These are phyloP conservation scores for Falco peregrinus DNA, from an alignment of 2,797 vertebrate genomes.

Conservation along the genomic window DNA sequence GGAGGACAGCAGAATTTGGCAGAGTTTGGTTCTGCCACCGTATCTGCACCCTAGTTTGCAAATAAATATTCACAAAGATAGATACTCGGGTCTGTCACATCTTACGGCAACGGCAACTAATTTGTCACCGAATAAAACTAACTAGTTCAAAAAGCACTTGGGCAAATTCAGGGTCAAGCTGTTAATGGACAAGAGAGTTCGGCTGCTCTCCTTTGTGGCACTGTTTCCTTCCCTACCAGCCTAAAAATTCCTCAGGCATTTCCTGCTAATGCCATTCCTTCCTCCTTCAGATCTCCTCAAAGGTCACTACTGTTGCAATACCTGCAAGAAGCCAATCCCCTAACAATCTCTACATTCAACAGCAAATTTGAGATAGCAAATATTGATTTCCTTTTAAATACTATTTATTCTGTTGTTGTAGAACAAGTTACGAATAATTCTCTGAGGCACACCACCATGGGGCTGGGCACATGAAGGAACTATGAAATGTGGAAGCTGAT, in stretches of 20 bases:
- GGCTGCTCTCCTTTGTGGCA: background rate
- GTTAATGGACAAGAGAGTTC: background rate
- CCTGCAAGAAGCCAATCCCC: background rate
- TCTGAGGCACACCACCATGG: background rate
- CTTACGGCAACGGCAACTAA: background rate
- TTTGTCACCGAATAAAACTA: background rate
- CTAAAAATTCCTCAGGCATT: background rate
- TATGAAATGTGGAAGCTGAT: background rate
- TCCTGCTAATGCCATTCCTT: background rate
- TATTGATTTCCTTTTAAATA: slow-evolving; percentile 49
- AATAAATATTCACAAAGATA: background rate
- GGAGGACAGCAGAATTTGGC: background rate
- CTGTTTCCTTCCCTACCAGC: background rate
- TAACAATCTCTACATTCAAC: background rate
- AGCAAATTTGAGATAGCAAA: slow-evolving; percentile 17
- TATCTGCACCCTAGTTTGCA: background rate
- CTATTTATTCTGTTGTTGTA: slow-evolving; percentile 33
- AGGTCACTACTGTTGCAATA: slow-evolving; percentile 1
- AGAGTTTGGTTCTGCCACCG: background rate
- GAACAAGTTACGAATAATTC: slow-evolving; percentile 32
- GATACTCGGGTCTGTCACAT: background rate
- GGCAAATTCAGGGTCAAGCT: background rate
- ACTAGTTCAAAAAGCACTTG: background rate
- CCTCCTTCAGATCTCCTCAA: background rate
- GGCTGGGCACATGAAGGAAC: slow-evolving; percentile 29